Evolutionary conservation across 2,888 invertebrate species (phyloP), one percentile per base, ranked within the genome.

Genomic region (Xanthostigma xanthostigma): DNA sequence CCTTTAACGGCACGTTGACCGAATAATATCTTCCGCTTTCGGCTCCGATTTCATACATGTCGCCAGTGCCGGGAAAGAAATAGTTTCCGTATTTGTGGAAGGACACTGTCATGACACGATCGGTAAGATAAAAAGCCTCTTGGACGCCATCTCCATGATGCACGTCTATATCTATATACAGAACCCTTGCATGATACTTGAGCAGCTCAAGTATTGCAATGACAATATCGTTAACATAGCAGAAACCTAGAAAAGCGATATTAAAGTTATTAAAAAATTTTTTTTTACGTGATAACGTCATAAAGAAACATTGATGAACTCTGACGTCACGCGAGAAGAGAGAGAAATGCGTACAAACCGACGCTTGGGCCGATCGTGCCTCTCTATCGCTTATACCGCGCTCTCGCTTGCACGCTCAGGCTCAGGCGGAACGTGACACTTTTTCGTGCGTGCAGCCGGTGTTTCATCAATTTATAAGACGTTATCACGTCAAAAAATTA

Each of bases 221-320:
- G 0, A 98, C 98, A 56, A 98, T 98, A 63, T 98, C 98, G 62
- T 98, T 98, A 1, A 98, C 95, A 59, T 98, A 98, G 66, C 98
- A 98, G 65, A 98, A 98, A 1, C 97, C 92, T 75, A 64, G 2
- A 51, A 51, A 6, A 17, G n/a, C 27, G 11, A 27, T 27, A 6
- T 27, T 27, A 27, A 4, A n/a, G n/a, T n/a, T 17, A 17, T 17
- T 17, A 17, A 17, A 17, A 17, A 17, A n/a, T n/a, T n/a, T n/a
- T n/a, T n/a, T n/a, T n/a, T n/a, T n/a, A n/a, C n/a, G n/a, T n/a
- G n/a, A n/a, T n/a, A n/a, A n/a, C n/a, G n/a, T n/a, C n/a, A n/a
- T n/a, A n/a, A n/a, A n/a, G n/a, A n/a, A n/a, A n/a, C n/a, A n/a
- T n/a, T n/a, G n/a, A n/a, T n/a, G n/a, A n/a, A n/a, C n/a, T n/a